Percentiles rank a stretch among this genome's conserved stretches.
Evolutionary conservation across 2,888 invertebrate genomes (phyloP).

Genomic region (Microplitis deprimator): DNA sequence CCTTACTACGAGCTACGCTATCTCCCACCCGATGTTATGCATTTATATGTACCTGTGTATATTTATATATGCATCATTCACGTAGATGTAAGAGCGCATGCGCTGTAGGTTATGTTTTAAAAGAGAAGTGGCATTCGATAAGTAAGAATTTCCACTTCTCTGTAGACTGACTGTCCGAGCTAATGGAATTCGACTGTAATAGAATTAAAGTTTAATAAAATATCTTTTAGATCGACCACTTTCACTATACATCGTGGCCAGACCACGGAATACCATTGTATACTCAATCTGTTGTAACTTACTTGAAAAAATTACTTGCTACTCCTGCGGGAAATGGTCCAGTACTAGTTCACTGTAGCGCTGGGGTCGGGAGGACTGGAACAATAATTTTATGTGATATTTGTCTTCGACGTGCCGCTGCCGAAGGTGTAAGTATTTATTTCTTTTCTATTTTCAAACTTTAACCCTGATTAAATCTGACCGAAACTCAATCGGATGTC

Average conservation of each 20-base stretch:
- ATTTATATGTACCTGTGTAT: too few species aligned
- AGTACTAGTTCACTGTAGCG: conserved; percentile 76
- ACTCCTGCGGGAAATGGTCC: conserved; percentile 68
- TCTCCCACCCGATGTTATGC: too few species aligned
- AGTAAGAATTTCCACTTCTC: too few species aligned
- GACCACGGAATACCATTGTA: conserved; percentile 73
- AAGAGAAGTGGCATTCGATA: too few species aligned
- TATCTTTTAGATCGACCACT: conserved; percentile 69
- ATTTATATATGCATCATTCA: too few species aligned
- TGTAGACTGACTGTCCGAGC: too few species aligned
- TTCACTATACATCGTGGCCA: conserved; percentile 74
- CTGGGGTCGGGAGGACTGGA: conserved; percentile 77
- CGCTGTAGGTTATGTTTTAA: too few species aligned
- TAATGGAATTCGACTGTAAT: background rate
- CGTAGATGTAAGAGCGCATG: too few species aligned
- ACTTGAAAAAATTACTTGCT: conserved; percentile 66
- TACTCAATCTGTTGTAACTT: conserved; percentile 67
- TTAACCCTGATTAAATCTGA: too few species aligned
- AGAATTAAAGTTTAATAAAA: background rate
- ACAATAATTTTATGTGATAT: conserved; percentile 76
- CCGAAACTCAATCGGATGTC: too few species aligned
- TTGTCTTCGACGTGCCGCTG: conserved; percentile 72
- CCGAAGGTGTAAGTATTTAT: conserved; percentile 60
- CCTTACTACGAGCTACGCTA: background rate
- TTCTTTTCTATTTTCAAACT: background rate